Base-by-base conservation (phyloP, 2,797 vertebrate species). In the Remorina albescens region DNA sequence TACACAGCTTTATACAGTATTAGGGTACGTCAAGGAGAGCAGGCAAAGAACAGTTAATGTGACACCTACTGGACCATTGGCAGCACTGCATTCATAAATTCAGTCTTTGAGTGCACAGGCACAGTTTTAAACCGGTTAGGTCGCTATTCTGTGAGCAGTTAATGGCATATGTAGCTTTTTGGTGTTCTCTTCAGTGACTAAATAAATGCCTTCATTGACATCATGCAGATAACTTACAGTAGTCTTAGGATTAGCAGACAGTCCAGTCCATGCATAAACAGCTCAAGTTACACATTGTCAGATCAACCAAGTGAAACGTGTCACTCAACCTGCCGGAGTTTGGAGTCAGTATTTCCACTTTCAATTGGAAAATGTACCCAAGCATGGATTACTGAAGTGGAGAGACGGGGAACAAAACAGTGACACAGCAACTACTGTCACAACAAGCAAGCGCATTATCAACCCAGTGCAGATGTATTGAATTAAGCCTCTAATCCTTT, bases 31-130 rank as follows among this genome's bases (percentile, higher is more conserved):
- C 51, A 1, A 49, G 25, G 4, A 53, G 1, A n/a, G 28, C 8
- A 44, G 47, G 16, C 10, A 8, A n/a, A 25, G 10, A 16, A 2
- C 13, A 49, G 39, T 32, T 56, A 78, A 67, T 21, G 39, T 37
- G 65, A 66, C 87, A 81, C 73, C 85, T 84, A 39, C 47, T 87
- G 90, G 71, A 36, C 13, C 9, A 42, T 56, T 57, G 25, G 25
- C 41, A 37, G 30, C 39, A 6, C 39, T 81, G 64, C 73, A 56
- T 55, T 62, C 53, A 32, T 21, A 55, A 28, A 50, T 28, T 8
- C 1, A 50, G 2, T 15, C 23, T 37, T 21, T 0, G 15, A 11
- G n/a, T 1, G 46, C 39, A 34, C 4, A 30, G 18, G 9, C 7
- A 12, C 30, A 46, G 19, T 19, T 13, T 32, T 1, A 18, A 3